Base-by-base conservation (phyloP, 2,888 invertebrate species). In the Melikaiella ostensackeni region DNA sequence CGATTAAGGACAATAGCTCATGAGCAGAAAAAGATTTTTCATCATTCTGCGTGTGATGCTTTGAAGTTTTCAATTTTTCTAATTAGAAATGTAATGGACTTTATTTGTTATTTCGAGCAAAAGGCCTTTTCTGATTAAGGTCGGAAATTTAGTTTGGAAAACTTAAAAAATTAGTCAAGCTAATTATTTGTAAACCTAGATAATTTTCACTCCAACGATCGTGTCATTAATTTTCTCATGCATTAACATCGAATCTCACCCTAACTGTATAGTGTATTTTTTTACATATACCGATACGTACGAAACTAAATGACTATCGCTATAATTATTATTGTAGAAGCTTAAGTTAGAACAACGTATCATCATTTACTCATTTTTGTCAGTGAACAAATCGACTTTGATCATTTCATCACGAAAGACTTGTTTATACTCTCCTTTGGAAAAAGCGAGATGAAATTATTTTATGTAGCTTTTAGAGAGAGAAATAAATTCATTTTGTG, bases 381-480 rank as follows among this genome's bases (percentile, higher is more conserved):
- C 21, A 63, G 35, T 35, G 38, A 63, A 63, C n/a, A 63, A 63
- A 63, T 35, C 63, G 35, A 63, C 63, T 63, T 33, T 35, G 35
- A 63, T 63, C 63, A 63, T 63, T 63, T 63, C 63, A 63, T 63
- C 63, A 33, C 35, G 35, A 63, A 63, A 33, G n/a, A 63, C 33
- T 33, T 63, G 63, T 59, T 59, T 59, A 59, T 59, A 59, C 27
- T 59, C 59, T 59, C 59, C 27, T 59, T 59, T 59, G 24, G 11
- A 59, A 27, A 59, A 59, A 59, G 27, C 27, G 59, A 59, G 16
- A 27, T 27, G 59, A 59, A 59, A 27, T 27, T 59, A 59, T 59
- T 59, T 16, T 24, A 59, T 27, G 59, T 59, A 59, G 59, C 59
- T 27, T 59, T 27, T 59, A 59, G 27, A 59, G 24, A 59, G 55